Evolutionary conservation across 2,888 invertebrate species (phyloP).

Genomic region (Chymomyza amoena): DNA sequence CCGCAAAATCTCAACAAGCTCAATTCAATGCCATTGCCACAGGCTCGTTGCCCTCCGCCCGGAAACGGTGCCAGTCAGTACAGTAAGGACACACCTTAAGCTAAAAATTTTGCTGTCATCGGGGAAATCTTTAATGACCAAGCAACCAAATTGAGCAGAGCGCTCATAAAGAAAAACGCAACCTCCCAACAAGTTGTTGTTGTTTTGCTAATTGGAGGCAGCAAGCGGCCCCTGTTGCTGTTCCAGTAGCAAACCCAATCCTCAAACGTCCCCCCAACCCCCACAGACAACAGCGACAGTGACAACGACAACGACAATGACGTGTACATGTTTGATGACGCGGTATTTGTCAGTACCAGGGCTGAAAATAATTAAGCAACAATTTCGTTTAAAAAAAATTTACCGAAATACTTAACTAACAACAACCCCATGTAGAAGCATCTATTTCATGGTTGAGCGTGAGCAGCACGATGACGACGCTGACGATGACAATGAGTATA

Average conservation of each 20-base stretch:
- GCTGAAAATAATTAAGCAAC: slow-evolving; percentile 68
- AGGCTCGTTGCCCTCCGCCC: not conserved
- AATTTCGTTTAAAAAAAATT: slow-evolving; percentile 67
- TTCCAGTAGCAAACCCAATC: no score
- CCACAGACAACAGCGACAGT: not conserved
- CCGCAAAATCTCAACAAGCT: slow-evolving; percentile 14
- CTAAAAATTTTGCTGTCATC: slow-evolving; percentile 8
- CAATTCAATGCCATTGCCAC: slow-evolving; percentile 6
- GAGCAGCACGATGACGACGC: slow-evolving; percentile 10
- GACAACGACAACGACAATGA: not conserved
- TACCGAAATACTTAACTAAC: slow-evolving; percentile 58
- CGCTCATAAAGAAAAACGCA: slow-evolving; percentile 19
- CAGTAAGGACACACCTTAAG: not conserved
- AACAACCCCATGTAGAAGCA: slow-evolving; percentile 18
- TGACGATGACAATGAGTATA: not conserved
- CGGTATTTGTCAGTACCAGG: not conserved
- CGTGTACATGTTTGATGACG: not conserved
- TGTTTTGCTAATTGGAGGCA: slow-evolving; percentile 60
- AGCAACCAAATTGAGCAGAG: slow-evolving; percentile 3
- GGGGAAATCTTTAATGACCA: slow-evolving; percentile 20
- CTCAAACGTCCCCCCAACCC: no score
- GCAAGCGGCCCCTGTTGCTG: not conserved
- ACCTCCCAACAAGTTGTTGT: slow-evolving; percentile 61
- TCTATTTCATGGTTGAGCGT: not conserved
- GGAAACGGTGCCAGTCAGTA: not conserved